Evolutionary conservation across 2,888 invertebrate species (phyloP).

Genomic region (Cryptus armator): DNA sequence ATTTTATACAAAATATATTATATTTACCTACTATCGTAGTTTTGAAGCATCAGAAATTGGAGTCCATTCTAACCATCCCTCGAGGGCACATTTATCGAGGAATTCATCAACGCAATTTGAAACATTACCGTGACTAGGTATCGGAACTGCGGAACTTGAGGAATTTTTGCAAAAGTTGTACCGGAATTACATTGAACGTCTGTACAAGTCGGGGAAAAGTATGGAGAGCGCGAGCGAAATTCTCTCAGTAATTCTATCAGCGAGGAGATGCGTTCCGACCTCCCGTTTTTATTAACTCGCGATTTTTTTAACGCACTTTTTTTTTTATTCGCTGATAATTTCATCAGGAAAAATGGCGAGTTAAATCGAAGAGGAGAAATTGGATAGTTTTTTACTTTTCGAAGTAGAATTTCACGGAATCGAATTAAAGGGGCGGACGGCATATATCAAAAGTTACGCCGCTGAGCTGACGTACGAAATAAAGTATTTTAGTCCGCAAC

Average conservation of each 20-base stretch:
- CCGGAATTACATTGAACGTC: constrained; percentile 31
- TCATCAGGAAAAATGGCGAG: constrained; percentile 15
- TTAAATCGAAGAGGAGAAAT: neutral
- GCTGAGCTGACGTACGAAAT: neutral
- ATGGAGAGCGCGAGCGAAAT: neutral
- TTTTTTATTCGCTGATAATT: constrained; percentile 7
- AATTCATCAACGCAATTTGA: constrained; percentile 46
- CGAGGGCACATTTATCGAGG: constrained; percentile 48
- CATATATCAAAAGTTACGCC: no score
- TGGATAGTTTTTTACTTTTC: no score
- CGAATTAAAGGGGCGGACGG: no score
- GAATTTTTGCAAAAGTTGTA: constrained; percentile 47
- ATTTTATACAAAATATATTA: no score
- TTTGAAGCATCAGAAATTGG: constrained; percentile 2
- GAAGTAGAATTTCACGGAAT: no score
- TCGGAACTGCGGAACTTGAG: constrained; percentile 36
- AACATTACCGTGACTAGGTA: neutral
- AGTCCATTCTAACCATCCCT: neutral
- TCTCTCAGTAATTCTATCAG: constrained; percentile 47
- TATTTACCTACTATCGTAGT: neutral
- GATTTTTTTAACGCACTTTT: neutral
- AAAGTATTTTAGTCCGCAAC: neutral
- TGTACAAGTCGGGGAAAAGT: constrained; percentile 17
- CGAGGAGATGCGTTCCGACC: constrained; percentile 2
- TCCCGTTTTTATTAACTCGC: constrained; percentile 20